Percentiles rank a stretch among this genome's conserved stretches.
Evolutionary conservation across 2,888 invertebrate species (phyloP).

Genomic region (Ophraella communa): DNA sequence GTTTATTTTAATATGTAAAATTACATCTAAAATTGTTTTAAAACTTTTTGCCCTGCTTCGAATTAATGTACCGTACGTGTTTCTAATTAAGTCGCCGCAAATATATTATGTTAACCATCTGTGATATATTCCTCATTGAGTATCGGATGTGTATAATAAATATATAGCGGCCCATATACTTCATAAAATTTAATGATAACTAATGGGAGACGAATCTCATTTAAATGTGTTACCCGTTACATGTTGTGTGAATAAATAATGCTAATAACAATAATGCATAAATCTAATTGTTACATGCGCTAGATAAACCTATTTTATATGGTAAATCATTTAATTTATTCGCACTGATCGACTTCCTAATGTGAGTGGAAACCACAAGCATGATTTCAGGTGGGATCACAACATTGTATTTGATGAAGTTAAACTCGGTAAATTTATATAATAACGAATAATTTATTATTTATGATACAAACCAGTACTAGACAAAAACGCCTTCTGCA

Average conservation of each 20-base stretch:
- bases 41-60: not conserved
- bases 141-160: not conserved
- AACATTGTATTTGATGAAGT: not conserved
- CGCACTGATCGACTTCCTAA: constrained; percentile 1
- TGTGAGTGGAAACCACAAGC: not conserved
- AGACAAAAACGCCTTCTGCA: too few species aligned
- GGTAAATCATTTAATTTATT: constrained; percentile 18
- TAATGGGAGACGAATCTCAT: constrained; percentile 18
- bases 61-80: not conserved
- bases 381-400: not conserved
- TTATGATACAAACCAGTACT: too few species aligned
- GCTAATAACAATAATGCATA: constrained; percentile 23
- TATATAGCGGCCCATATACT: not conserved
- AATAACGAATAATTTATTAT: too few species aligned
- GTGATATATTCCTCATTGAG: not conserved
- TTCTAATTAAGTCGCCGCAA: not conserved
- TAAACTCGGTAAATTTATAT: not conserved
- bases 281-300: constrained; percentile 15
- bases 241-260: constrained; percentile 15
- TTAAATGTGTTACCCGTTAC: constrained; percentile 16
- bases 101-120: not conserved
- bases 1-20: too few species aligned
- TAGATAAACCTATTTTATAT: constrained; percentile 10
- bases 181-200: constrained; percentile 21
- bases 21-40: too few species aligned